phyloP scores from a whole-genome alignment of 1,140 invertebrate species.

The Hirudo medicinalis region DNA sequence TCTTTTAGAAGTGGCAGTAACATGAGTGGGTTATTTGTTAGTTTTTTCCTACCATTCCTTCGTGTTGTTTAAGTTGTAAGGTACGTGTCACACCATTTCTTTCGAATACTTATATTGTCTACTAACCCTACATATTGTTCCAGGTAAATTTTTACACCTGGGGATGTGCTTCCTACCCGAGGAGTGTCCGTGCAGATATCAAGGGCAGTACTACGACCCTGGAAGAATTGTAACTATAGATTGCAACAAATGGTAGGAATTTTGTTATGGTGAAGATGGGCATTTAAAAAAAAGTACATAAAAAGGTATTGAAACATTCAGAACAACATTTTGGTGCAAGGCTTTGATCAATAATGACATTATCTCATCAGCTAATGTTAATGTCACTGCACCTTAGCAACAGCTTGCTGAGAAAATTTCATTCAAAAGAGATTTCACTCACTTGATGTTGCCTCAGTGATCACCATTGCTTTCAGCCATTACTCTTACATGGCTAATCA shows the following conservation, averaged over 20 bases:
- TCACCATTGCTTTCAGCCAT: too few relatives aligned
- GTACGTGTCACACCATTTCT: neutral
- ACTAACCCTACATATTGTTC: neutral
- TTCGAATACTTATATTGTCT: neutral
- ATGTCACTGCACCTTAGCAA: too few relatives aligned
- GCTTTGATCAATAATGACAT: too few relatives aligned
- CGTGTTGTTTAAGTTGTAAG: too few relatives aligned
- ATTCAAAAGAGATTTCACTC: too few relatives aligned
- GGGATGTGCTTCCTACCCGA: constrained; percentile 23
- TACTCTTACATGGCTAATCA: too few relatives aligned
- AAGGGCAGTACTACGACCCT: constrained; percentile 19
- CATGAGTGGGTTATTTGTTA: too few relatives aligned
- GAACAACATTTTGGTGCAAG: neutral
- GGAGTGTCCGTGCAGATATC: constrained; percentile 28
- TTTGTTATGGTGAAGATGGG: neutral
- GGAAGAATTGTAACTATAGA: constrained; percentile 22
- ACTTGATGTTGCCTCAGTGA: too few relatives aligned
- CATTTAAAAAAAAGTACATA: neutral
- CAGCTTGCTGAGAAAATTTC: too few relatives aligned
- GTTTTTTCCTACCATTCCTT: too few relatives aligned
- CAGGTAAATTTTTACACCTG: constrained; percentile 20
- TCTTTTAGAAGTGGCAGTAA: too few relatives aligned
- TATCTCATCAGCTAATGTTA: too few relatives aligned
- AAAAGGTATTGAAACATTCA: neutral
- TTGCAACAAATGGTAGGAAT: constrained; percentile 28